These are phyloP conservation scores for Spilogale gracilis DNA, from an alignment of 2,113 vertebrate species.

Conservation along the genomic window DNA sequence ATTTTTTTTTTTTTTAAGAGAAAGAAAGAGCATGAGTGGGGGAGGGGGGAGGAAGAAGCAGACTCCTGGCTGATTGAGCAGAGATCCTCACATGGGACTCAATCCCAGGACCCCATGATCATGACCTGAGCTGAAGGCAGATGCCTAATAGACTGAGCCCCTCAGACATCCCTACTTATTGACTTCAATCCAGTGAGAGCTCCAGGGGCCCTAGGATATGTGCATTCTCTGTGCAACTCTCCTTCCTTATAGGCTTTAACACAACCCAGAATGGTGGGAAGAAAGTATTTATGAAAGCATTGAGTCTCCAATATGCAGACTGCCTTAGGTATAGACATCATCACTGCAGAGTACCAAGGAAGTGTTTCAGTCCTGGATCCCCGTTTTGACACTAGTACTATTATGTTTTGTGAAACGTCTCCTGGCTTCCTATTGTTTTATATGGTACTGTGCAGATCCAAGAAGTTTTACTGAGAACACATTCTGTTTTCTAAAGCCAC, in stretches of 20 bases:
- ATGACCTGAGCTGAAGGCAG: not conserved
- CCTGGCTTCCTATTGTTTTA: not conserved
- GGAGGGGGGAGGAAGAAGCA: not conserved
- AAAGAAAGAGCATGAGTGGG: not conserved
- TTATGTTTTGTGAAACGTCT: not conserved
- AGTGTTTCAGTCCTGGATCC: not conserved
- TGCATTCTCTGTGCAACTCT: not conserved
- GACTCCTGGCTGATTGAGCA: not conserved
- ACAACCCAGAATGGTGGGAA: not conserved
- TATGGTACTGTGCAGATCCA: not conserved
- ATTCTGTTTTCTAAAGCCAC: slow-evolving; percentile 26
- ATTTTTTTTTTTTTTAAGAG: not conserved
- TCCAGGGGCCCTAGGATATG: not conserved
- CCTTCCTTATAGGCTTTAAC: not conserved
- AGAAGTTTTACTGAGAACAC: not conserved
- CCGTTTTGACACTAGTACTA: not conserved
- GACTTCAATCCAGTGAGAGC: not conserved
- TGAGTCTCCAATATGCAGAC: not conserved
- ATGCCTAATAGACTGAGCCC: not conserved
- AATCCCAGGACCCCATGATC: not conserved
- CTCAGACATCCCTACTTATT: not conserved
- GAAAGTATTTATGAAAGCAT: not conserved
- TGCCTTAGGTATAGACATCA: not conserved
- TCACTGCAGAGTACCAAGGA: not conserved
- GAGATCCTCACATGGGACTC: not conserved